Evolutionary conservation across 2,888 invertebrate genomes (phyloP).

Genomic region (Apotomis betuletana): DNA sequence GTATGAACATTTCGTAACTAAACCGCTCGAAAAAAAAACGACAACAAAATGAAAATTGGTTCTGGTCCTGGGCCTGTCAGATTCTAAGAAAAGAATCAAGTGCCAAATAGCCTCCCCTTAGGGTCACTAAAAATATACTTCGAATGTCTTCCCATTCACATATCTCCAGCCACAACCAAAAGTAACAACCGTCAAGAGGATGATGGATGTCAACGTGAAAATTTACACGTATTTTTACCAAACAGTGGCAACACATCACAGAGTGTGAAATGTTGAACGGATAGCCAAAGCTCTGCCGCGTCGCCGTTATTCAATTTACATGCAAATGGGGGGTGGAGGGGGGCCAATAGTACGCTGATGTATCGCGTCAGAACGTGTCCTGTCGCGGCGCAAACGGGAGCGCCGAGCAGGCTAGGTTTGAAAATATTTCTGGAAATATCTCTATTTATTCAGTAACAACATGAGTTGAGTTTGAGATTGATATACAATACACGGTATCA

Average conservation of each 20-base stretch:
- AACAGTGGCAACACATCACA: conserved; percentile 46
- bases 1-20: too few species aligned
- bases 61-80: too few species aligned
- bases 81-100: too few species aligned
- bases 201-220: conserved; percentile 23
- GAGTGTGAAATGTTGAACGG: conserved; percentile 58
- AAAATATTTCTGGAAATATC: too few species aligned
- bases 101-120: too few species aligned
- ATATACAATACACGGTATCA: too few species aligned
- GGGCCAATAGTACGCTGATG: conserved; percentile 79
- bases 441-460: too few species aligned
- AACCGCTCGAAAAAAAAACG: too few species aligned
- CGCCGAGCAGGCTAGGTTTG: conserved; percentile 39
- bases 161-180: neutral
- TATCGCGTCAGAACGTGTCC: conserved; percentile 78
- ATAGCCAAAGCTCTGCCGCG: conserved; percentile 69
- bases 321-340: conserved; percentile 72
- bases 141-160: too few species aligned
- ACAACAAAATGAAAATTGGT: too few species aligned
- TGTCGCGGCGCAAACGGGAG: conserved; percentile 43
- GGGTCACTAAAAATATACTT: too few species aligned
- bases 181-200: conserved; percentile 41
- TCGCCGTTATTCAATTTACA: conserved; percentile 83
- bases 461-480: too few species aligned
- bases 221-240: conserved; percentile 34